Evolutionary conservation across 1,140 invertebrate genomes (phyloP), one percentile per base, ranked within the genome.

Genomic region (Augochlora pura): DNA sequence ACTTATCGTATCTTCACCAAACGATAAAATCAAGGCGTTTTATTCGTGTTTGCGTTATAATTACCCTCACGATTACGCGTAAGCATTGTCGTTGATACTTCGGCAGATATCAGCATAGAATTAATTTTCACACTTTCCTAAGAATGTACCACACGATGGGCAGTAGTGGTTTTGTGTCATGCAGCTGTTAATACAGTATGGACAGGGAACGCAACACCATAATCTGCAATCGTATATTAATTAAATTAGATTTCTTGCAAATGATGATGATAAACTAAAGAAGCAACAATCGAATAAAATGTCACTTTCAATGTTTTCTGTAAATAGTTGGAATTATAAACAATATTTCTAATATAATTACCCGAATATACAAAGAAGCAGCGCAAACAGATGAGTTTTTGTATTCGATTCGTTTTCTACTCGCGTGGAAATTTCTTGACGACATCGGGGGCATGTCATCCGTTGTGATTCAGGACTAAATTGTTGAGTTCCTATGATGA

Each of bases 151-250:
- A 84, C 96, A 96, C 70, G 93, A 94, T 18, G 96, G 95, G 84
- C 96, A 96, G 80, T 94, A 95, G 86, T 96, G 96, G 77, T 95
- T 94, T 27, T 94, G 94, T 54, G 92, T 93, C 86, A 94, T 91
- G 81, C 95, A 96, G 25, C 92, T 94, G 80, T 96, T 94, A 83
- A 95, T 93, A 79, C 95, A 96, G 81, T 96, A 96, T 8, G 95
- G 95, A 21, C 95, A 87, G 65, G 94, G 95, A 6, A 94, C 93
- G 75, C 95, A 96, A 27, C 93, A 94, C 90, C 94, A 95, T 66
- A 93, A 94, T 83, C 94, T 95, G 90, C 60, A 94, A 93, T 81
- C 38, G 77, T 79, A 10, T 46, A 54, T 25, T 49, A 8, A 32
- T 32, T 52, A 69, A 75, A 23, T 25, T 14, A 27, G 8, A 0